Conservation (phyloP, 2,797 vertebrate genomes). For the Erithacus rubecula region DNA sequence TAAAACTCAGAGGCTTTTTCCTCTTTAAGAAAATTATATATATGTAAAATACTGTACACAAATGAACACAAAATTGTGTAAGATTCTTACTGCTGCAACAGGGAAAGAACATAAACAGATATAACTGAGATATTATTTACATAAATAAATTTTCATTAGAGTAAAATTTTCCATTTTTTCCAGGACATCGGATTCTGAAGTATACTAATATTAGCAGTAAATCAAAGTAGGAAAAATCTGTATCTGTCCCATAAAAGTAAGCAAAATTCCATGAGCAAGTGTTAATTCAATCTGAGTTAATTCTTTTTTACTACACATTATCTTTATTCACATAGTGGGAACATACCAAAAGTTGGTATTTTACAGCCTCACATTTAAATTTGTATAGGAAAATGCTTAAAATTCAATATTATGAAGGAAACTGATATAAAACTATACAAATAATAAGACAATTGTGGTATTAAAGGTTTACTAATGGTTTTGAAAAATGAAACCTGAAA, state of each 20-base stretch:
- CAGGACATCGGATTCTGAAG: background rate
- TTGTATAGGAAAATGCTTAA: background rate
- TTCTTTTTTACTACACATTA: background rate
- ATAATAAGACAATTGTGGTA: background rate
- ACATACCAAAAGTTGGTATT: background rate
- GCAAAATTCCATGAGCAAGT: background rate
- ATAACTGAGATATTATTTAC: background rate
- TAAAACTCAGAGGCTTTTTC: rapidly evolving
- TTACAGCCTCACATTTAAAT: background rate
- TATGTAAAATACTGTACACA: background rate
- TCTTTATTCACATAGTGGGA: background rate
- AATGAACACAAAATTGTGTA: background rate
- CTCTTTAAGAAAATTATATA: background rate
- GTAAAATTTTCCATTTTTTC: background rate
- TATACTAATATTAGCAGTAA: background rate
- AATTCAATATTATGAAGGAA: background rate
- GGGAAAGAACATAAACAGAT: background rate
- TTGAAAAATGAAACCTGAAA: background rate
- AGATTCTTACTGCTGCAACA: background rate
- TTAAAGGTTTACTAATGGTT: background rate
- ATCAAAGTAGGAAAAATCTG: background rate
- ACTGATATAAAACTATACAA: background rate
- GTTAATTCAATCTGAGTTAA: background rate
- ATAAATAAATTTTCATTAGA: background rate
- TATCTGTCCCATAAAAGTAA: background rate